A percentile compares a stretch with the other conserved stretches of the same genome.
phyloP scores from a whole-genome alignment of 2,888 invertebrate species.

The Eilema depressum region DNA sequence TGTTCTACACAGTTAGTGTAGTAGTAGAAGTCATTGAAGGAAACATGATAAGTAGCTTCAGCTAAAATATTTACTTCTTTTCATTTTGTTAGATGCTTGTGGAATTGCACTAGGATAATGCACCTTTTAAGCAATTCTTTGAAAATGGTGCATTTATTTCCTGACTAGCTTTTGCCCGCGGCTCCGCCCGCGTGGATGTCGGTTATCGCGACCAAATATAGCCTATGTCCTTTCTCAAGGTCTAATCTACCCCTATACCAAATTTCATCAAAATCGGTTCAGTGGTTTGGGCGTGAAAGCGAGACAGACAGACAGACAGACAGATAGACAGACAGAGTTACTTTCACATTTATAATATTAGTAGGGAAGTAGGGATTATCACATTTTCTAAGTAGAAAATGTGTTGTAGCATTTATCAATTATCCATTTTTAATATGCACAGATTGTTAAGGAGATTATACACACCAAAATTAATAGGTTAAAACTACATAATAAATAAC shows the following conservation, averaged over 20 bases:
- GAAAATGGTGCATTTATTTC: background rate
- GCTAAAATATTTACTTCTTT: background rate
- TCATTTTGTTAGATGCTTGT: background rate
- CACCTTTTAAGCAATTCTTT: background rate
- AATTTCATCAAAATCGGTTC: too few species aligned
- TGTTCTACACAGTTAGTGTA: too few species aligned
- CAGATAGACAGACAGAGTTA: too few species aligned
- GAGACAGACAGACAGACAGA: too few species aligned
- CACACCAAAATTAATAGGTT: background rate
- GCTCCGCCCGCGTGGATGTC: too few species aligned
- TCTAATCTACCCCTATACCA: too few species aligned
- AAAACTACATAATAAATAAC: background rate
- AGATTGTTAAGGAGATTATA: background rate
- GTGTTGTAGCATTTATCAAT: background rate
- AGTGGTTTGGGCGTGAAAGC: too few species aligned
- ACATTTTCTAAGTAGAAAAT: background rate
- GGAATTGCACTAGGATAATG: background rate
- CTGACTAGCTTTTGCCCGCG: too few species aligned
- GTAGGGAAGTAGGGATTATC: background rate
- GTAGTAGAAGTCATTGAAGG: background rate
- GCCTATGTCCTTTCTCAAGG: too few species aligned
- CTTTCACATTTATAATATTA: too few species aligned
- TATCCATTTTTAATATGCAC: background rate
- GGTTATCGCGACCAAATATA: too few species aligned
- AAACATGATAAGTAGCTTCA: background rate